Evolutionary conservation across 92 coral and sea anemone genomes (phyloP).

Genomic region (Montipora capitata): DNA sequence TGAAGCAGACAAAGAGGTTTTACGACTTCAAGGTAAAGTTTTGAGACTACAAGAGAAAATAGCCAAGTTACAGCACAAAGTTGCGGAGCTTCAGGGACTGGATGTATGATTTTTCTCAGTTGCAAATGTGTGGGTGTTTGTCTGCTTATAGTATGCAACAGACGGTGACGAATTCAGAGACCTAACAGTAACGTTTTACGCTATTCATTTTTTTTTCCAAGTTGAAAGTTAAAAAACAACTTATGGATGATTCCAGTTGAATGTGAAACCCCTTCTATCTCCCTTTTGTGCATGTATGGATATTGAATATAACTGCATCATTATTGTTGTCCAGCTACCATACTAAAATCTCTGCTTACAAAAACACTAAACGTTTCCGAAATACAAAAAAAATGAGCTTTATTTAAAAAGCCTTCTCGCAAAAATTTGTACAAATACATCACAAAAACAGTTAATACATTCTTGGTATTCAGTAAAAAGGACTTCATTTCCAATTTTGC

Average conservation of each 20-base stretch:
- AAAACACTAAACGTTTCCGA: background rate
- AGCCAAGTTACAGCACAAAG: conserved; percentile 93
- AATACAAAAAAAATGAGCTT: background rate
- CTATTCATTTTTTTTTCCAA: no score
- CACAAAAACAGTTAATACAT: background rate
- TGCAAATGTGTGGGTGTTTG: background rate
- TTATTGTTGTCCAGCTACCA: no score
- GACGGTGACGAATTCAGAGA: background rate
- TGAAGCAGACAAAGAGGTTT: conserved; percentile 86
- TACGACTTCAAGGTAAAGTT: conserved; percentile 90
- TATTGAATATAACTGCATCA: no score
- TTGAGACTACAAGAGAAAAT: conserved; percentile 92
- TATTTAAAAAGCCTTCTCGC: background rate
- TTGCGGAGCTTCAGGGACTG: conserved; percentile 89
- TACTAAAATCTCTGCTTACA: no score
- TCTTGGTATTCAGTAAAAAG: background rate
- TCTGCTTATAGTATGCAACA: background rate
- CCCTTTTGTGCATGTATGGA: no score
- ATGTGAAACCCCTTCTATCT: no score
- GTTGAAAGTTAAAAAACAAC: no score
- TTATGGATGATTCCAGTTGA: no score
- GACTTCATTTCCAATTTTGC: background rate
- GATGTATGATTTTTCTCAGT: conserved; percentile 27
- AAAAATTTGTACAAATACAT: background rate
- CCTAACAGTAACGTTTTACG: no score